Base-by-base conservation (phyloP, 2,888 invertebrate genomes). In the Coenonympha arcania region DNA sequence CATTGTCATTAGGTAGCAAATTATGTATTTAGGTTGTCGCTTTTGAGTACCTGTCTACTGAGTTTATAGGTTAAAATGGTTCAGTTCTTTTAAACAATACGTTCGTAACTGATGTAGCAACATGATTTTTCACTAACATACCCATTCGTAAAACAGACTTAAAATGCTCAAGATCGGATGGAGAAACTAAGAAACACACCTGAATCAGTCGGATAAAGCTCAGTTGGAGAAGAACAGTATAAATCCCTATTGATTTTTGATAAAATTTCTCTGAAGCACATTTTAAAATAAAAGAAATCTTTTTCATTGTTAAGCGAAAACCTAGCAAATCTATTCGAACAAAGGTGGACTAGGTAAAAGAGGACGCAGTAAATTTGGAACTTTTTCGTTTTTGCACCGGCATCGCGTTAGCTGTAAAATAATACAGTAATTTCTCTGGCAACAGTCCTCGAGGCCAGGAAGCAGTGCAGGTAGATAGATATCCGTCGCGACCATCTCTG, bases 401-500 rank as follows among this genome's bases (percentile, higher is more conserved):
- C 47, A 50, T 52, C 50, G 56, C 46, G 47, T 46, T 50, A 52
- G 56, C 52, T 52, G 52, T 57, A 52, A 57, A 56, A 58, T 58
- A 56, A 57, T 56, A 54, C 49, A 49, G 48, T 56, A 59, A 59
- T 58, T 59, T 60, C 53, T 59, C 60, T 65, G 64, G 63, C 64
- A 62, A 44, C 60, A 56, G 55, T 59, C 64, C 58, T 59, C 55
- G 58, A 50, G 59, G 58, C 57, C 56, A 63, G 61, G 64, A 66
- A 70, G 65, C 61, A 72, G 70, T 66, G 68, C 65, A 67, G 72
- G 72, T 71, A 73, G 75, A 73, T 72, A 75, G 71, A 71, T 73
- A 74, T 73, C 73, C 74, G 65, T 63, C 68, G 63, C 69, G 61
- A 71, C 77, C 76, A 76, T 81, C 76, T 75, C 73, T 81, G 83